Conservation (phyloP, 23 tunicate genomes). For the Halocynthia roretzi region DNA sequence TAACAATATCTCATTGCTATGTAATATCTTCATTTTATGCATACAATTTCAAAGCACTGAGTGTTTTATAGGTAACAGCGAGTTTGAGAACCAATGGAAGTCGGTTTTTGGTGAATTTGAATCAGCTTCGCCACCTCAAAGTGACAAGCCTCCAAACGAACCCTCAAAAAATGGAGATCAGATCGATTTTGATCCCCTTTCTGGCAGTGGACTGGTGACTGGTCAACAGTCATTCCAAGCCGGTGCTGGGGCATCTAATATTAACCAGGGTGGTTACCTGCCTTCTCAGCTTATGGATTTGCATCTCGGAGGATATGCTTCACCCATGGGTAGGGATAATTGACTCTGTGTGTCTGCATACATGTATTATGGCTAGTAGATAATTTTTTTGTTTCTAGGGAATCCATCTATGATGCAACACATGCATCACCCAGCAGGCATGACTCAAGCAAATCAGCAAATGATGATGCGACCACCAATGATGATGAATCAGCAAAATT, state of each 20-base stretch:
- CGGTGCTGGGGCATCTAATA: neutral
- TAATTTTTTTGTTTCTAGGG: no score
- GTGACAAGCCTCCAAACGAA: neutral
- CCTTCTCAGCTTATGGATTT: slow-evolving; percentile 87
- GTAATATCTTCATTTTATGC: neutral
- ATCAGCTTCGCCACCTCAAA: slow-evolving; percentile 25
- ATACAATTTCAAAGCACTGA: neutral
- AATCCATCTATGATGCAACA: no score
- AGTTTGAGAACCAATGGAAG: slow-evolving; percentile 79
- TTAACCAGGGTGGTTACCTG: slow-evolving; percentile 64
- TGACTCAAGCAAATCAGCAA: slow-evolving; percentile 5
- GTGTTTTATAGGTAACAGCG: slow-evolving; percentile 22
- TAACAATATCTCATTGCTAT: neutral
- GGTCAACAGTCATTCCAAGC: neutral
- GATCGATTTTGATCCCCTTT: no score
- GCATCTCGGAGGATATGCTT: neutral
- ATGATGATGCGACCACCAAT: slow-evolving; percentile 24
- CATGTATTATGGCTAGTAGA: no score
- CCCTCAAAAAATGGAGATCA: neutral
- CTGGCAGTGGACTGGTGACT: no score
- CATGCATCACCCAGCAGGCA: slow-evolving; percentile 10
- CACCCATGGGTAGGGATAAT: neutral
- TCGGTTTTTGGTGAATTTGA: slow-evolving; percentile 84
- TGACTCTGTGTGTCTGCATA: no score
- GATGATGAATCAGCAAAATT: neutral